Base-by-base conservation (phyloP, 2,113 vertebrate genomes). In the Chionis minor region DNA sequence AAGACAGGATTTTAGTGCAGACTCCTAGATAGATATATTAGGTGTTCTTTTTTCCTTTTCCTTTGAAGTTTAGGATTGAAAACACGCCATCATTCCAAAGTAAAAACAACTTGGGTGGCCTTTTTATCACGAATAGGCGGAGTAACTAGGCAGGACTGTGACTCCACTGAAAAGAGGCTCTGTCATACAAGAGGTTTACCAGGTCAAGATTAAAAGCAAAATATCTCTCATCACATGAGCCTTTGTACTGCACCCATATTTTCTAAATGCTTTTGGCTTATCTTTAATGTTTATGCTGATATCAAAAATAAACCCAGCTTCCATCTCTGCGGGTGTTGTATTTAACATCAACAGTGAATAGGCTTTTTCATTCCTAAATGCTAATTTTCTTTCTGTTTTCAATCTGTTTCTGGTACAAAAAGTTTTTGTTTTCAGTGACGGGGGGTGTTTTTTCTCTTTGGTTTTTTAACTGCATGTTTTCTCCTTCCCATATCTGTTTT, bases 241-340 rank as follows among this genome's bases (percentile, higher is more conserved):
- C 84, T 96, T 96, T 97, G 89, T 97, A 80, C 94, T 94, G 81
- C 74, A 82, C n/a, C 78, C 87, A 4, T 92, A 85, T 90, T 96
- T 94, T 96, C 91, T 96, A 66, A 97, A 95, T 86, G 81, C 81
- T 94, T 85, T 97, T 97, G 92, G 96, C 78, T 96, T 95, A 91
- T 95, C 91, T 96, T 88, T 92, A 97, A 56, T 96, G 96, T 96
- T 96, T 95, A 55, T 94, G 63, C 87, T 95, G 74, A 94, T 97
- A 82, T 96, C 84, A 92, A 93, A 96, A 97, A 96, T 96, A 97
- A 97, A 96, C 89, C 28, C 87, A 86, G 93, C 95, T 97, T 96
- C 87, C 78, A 70, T 96, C 95, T 95, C 94, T 59, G 81, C 4
- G 87, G 93, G 97, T 96, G 89, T 78, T 95, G 81, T 67, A 92